A percentile compares a stretch with the other conserved stretches of the same genome.
Evolutionary conservation across 2,113 vertebrate species (phyloP).

Genomic region (Sarotherodon lohbergeri): DNA sequence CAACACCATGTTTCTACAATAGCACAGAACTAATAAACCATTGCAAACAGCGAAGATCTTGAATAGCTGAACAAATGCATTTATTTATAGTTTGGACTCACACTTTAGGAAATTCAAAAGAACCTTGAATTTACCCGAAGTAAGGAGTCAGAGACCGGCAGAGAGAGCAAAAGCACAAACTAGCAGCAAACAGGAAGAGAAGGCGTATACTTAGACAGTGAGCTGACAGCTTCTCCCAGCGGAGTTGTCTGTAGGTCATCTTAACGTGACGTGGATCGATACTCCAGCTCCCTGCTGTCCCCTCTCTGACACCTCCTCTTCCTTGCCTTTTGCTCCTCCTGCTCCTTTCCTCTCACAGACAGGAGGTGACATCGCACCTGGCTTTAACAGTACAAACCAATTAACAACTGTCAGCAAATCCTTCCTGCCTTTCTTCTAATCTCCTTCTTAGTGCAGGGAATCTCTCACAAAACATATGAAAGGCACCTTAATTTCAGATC

Average conservation of each 20-base stretch:
- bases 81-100: neutral
- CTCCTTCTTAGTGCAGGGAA: neutral
- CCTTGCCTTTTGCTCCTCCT: neutral
- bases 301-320: neutral
- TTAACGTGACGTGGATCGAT: slow-evolving; percentile 29
- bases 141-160: neutral
- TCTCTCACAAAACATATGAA: neutral
- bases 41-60: accelerated
- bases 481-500: neutral
- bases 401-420: neutral
- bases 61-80: neutral
- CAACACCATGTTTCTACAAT: neutral
- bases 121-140: neutral
- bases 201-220: neutral
- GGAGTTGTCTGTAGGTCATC: slow-evolving; percentile 11
- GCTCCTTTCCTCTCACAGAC: neutral
- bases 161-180: neutral
- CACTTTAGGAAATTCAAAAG: neutral
- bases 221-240: neutral
- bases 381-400: neutral
- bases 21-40: neutral
- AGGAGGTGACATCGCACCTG: neutral
- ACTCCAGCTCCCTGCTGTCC: neutral
- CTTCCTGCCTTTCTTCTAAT: neutral
- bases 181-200: neutral